A percentile compares a stretch with the other conserved stretches of the same genome.
phyloP scores from a whole-genome alignment of 2,113 vertebrate species.

The Larimichthys polyactis region DNA sequence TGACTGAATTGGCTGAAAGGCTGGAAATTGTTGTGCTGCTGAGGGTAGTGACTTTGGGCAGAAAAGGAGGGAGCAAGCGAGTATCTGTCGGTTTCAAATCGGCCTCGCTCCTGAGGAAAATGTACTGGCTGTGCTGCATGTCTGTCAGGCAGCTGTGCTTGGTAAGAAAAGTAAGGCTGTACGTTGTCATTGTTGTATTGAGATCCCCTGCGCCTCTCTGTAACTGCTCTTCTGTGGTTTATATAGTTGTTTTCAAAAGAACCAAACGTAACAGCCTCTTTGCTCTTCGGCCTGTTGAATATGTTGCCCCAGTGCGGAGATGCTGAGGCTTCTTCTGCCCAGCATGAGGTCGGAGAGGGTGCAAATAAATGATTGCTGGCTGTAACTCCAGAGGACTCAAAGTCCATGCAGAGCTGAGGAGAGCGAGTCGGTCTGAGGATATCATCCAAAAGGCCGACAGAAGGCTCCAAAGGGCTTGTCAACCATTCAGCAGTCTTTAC shows the following conservation, averaged over 20 bases:
- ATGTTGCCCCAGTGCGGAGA: slow-evolving; percentile 38
- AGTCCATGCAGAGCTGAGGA: slow-evolving; percentile 55
- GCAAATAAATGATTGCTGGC: slow-evolving; percentile 35
- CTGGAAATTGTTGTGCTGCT: slow-evolving; percentile 48
- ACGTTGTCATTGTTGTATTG: slow-evolving; percentile 6
- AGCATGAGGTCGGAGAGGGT: slow-evolving; percentile 13
- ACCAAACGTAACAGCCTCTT: slow-evolving; percentile 20
- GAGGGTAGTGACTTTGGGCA: slow-evolving; percentile 20
- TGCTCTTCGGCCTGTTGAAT: slow-evolving; percentile 33
- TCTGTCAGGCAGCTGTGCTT: slow-evolving; percentile 18
- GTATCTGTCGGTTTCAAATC: slow-evolving; percentile 38
- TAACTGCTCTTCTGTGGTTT: slow-evolving; percentile 20
- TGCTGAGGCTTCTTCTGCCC: slow-evolving; percentile 6
- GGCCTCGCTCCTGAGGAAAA: slow-evolving; percentile 41
- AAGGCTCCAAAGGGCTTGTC: slow-evolving; percentile 29
- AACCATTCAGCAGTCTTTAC: slow-evolving; percentile 61
- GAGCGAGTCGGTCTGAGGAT: slow-evolving; percentile 33
- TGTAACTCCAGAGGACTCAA: slow-evolving; percentile 26
- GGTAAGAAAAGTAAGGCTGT: slow-evolving; percentile 31
- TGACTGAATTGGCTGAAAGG: slow-evolving; percentile 58
- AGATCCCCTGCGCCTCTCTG: slow-evolving; percentile 17
- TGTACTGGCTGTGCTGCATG: slow-evolving; percentile 5
- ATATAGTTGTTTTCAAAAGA: slow-evolving; percentile 55
- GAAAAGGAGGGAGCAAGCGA: slow-evolving; percentile 15
- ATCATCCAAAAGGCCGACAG: slow-evolving; percentile 47